These are phyloP conservation scores for Mormyrus hasselquistii DNA, from an alignment of 2,797 vertebrate genomes.

Conservation along the genomic window DNA sequence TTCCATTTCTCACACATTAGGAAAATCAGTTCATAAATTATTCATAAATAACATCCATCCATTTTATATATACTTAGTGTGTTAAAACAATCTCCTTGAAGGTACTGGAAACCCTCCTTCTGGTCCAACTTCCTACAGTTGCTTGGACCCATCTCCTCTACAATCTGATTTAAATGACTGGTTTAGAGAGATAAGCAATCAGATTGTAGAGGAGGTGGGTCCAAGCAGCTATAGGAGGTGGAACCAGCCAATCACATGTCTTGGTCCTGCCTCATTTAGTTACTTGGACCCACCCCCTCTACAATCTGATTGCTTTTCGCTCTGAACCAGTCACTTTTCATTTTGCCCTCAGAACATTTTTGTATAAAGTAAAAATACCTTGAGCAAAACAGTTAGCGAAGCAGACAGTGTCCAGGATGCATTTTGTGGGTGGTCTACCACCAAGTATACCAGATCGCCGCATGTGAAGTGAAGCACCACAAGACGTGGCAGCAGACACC, in stretches of 20 bases:
- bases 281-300: not conserved
- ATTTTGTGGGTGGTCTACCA: not conserved
- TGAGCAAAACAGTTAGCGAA: not conserved
- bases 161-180: not conserved
- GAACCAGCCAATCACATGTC: not conserved
- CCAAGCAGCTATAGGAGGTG: not conserved
- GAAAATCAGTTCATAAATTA: not conserved
- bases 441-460: not conserved
- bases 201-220: not conserved
- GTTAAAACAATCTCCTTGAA: not conserved
- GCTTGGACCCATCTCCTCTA: too few relatives aligned
- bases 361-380: not conserved
- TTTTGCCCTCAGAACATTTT: not conserved
- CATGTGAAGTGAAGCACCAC: not conserved
- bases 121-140: too few relatives aligned
- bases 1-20: not conserved
- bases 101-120: not conserved
- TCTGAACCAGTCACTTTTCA: not conserved
- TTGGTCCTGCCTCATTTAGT: not conserved
- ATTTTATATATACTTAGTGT: not conserved
- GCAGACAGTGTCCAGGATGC: not conserved
- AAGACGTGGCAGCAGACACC: not conserved
- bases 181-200: not conserved
- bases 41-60: not conserved
- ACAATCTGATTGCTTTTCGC: not conserved